Conservation (phyloP, 2,888 invertebrate species). For the Dione vanillae region DNA sequence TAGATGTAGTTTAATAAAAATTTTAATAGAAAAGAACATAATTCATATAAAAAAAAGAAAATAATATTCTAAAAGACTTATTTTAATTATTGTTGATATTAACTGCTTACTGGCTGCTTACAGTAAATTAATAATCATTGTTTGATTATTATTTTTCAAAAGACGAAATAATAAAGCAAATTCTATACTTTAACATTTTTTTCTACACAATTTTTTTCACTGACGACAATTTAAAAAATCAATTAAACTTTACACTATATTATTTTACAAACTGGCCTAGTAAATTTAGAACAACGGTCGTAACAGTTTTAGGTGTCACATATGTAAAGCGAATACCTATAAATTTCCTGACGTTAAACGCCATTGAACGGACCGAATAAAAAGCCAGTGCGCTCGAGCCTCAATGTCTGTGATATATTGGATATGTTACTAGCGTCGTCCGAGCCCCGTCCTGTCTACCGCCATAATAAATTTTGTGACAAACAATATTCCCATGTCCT, state of each 20-base stretch:
- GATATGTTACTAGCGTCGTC: conserved; percentile 57
- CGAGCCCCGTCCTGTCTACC: conserved; percentile 58
- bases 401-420: conserved; percentile 65
- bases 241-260: background rate
- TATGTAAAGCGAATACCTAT: conserved; percentile 18
- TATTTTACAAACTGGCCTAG: background rate
- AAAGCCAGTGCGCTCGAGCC: conserved; percentile 41
- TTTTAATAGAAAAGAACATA: too few relatives aligned
- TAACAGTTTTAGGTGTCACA: conserved; percentile 28
- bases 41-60: too few relatives aligned
- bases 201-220: background rate
- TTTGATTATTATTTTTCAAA: too few relatives aligned
- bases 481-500: conserved; percentile 80
- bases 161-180: too few relatives aligned
- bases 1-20: background rate
- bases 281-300: conserved; percentile 15
- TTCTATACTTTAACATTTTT: too few relatives aligned
- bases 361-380: conserved; percentile 32
- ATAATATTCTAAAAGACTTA: too few relatives aligned
- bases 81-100: too few relatives aligned
- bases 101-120: too few relatives aligned
- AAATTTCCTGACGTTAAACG: conserved; percentile 26
- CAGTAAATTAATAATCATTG: too few relatives aligned
- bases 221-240: background rate
- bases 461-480: conserved; percentile 81